Base-by-base conservation (phyloP, 2,797 vertebrate genomes). In the Danio albolineatus region DNA sequence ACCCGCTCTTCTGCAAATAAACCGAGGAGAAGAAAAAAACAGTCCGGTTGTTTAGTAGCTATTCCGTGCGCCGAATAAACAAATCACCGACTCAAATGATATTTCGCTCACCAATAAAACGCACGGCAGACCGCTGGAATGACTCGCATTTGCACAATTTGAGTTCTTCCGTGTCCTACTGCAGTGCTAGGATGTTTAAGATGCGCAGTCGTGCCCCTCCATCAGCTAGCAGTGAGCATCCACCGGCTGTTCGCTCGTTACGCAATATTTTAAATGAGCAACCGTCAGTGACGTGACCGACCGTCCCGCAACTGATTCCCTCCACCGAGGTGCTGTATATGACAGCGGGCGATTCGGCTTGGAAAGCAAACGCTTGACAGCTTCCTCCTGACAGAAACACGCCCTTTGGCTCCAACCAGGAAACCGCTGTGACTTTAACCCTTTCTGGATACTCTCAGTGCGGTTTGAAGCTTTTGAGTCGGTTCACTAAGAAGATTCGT, bases 351-450 rank as follows among this genome's bases (percentile, higher is more conserved):
- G 64, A 43, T 17, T 10, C 16, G 49, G 44, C 38, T 66, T 41
- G 46, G 17, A 28, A 13, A 60, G 2, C 28, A 10, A 14, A 49
- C 9, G 62, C 53, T 41, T 53, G 53, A 49, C 75, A 14, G 53
- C 64, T 60, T 77, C 70, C 67, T 64, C 13, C 49, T 7, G 8
- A 64, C 19, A 56, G 13, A 8, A 53, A 48, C 77, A 83, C 77
- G 53, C 82, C 77, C 72, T 62, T 46, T 2, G 43, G 64, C n/a
- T 61, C 64, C 72, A 57, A 41, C 66, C 67, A 78, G 59, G 75
- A 60, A 73, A 57, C 44, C 14, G 65, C 43, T 53, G 66, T 10
- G 10, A 6, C 56, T 13, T 64, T 75, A 72, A 82, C 80, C 10
- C 74, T 76, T 46, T 41, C 72, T 16, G 41, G 54, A 57, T 12